Evolutionary conservation across 2,888 invertebrate species (phyloP).

Genomic region (Conistra vaccinii): DNA sequence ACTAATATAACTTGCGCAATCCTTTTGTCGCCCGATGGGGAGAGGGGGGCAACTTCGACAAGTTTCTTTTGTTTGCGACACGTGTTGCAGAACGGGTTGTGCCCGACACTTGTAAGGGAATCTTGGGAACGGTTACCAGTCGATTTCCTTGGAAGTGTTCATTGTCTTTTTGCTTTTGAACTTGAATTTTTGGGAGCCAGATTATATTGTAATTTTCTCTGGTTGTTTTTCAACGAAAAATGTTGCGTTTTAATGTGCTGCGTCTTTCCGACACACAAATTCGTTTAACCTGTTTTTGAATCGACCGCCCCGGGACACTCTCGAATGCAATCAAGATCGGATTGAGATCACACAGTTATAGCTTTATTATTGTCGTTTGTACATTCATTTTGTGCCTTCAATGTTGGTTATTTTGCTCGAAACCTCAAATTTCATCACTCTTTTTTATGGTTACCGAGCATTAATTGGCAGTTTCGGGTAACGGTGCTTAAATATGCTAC

Average conservation of each 20-base stretch:
- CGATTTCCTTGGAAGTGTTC: constrained; percentile 80
- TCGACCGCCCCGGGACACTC: constrained; percentile 65
- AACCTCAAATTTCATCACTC: constrained; percentile 66
- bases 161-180: constrained; percentile 77
- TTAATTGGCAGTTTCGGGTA: constrained; percentile 64
- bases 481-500: constrained; percentile 62
- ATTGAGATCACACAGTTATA: constrained; percentile 74
- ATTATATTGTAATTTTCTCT: constrained; percentile 76
- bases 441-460: constrained; percentile 61
- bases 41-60: constrained; percentile 79
- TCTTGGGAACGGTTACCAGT: constrained; percentile 78
- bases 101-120: constrained; percentile 86
- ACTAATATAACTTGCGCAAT: constrained; percentile 90
- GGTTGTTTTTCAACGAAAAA: constrained; percentile 72
- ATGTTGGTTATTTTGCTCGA: constrained; percentile 64
- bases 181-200: constrained; percentile 72
- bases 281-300: constrained; percentile 70
- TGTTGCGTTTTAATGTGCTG: constrained; percentile 66
- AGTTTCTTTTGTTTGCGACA: constrained; percentile 90
- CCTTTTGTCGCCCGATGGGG: constrained; percentile 85
- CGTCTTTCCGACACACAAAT: constrained; percentile 68
- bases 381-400: constrained; percentile 57
- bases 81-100: constrained; percentile 90
- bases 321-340: constrained; percentile 71
- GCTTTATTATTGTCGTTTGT: constrained; percentile 71